These are phyloP conservation scores for Galerucella calmariensis DNA, from an alignment of 2,888 invertebrate species.

Conservation along the genomic window DNA sequence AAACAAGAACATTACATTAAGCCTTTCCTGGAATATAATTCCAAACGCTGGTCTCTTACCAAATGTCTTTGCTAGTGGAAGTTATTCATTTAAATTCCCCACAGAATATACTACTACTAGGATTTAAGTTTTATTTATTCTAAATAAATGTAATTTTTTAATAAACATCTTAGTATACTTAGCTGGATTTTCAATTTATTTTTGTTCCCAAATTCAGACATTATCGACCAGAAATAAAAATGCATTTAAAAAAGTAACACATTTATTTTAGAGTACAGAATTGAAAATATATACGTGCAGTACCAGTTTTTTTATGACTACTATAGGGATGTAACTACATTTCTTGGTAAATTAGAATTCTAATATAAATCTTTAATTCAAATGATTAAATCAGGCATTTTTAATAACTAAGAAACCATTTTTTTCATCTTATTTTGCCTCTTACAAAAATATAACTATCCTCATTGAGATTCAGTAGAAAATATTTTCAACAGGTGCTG, in stretches of 20 bases:
- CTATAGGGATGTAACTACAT: not conserved
- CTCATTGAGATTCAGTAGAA: not conserved
- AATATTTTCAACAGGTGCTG: not conserved
- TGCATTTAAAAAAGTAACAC: conserved; percentile 11
- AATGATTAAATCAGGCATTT: too few relatives aligned
- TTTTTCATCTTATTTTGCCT: not conserved
- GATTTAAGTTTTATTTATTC: conserved; percentile 61
- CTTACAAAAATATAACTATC: not conserved
- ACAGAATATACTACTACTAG: conserved; percentile 81
- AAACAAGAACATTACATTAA: conserved; percentile 93
- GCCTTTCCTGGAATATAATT: conserved; percentile 97
- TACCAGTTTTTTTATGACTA: conserved; percentile 3
- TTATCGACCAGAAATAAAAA: not conserved
- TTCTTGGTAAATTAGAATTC: too few relatives aligned
- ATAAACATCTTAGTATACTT: not conserved
- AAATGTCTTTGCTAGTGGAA: conserved; percentile 84
- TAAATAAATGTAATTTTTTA: conserved; percentile 2
- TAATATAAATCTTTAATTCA: too few relatives aligned
- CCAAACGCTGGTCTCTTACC: conserved; percentile 97
- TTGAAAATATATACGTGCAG: conserved; percentile 8
- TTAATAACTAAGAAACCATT: too few relatives aligned
- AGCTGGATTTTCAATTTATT: not conserved
- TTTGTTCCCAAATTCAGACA: not conserved
- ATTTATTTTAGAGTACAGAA: conserved; percentile 12
- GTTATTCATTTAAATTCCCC: conserved; percentile 92